Evolutionary conservation across 2,797 vertebrate genomes (phyloP).

Genomic region (Pelochelys cantorii): DNA sequence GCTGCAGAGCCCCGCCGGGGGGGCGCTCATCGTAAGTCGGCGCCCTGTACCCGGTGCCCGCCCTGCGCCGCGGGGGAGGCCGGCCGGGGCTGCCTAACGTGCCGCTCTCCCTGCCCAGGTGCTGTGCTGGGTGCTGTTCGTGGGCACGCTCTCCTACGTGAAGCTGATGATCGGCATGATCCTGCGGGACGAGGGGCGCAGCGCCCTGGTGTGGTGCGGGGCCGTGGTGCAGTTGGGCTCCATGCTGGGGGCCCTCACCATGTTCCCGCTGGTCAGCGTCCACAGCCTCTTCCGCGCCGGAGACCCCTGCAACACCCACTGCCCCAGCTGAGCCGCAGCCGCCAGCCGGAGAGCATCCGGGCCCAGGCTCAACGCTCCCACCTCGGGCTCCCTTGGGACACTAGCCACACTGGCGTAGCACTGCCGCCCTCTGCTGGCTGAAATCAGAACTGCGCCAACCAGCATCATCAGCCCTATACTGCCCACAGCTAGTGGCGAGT

Average conservation of each 20-base stretch:
- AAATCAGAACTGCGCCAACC: neutral
- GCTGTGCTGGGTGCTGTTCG: slow-evolving; percentile 85
- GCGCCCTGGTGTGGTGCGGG: slow-evolving; percentile 89
- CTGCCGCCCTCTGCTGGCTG: neutral
- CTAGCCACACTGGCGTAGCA: no score
- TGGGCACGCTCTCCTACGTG: slow-evolving; percentile 86
- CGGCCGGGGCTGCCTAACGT: neutral
- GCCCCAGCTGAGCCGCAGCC: slow-evolving; percentile 44
- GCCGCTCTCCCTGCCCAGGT: slow-evolving; percentile 76
- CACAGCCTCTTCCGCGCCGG: slow-evolving; percentile 84
- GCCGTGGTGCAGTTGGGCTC: slow-evolving; percentile 89
- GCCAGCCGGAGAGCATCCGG: neutral
- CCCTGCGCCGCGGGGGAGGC: no score
- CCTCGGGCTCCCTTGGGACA: neutral
- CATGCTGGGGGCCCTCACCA: slow-evolving; percentile 85
- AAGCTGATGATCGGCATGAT: slow-evolving; percentile 88
- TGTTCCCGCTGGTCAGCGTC: slow-evolving; percentile 87
- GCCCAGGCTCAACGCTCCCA: neutral
- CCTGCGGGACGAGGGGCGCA: slow-evolving; percentile 87
- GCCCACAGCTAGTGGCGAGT: neutral
- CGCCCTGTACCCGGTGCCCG: no score
- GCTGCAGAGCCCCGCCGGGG: slow-evolving; percentile 77
- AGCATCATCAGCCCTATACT: neutral
- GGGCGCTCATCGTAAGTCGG: slow-evolving; percentile 81
- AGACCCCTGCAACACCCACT: slow-evolving; percentile 85